These are phyloP conservation scores for Corythoichthys intestinalis DNA, from an alignment of 2,113 vertebrate genomes.

Conservation along the genomic window DNA sequence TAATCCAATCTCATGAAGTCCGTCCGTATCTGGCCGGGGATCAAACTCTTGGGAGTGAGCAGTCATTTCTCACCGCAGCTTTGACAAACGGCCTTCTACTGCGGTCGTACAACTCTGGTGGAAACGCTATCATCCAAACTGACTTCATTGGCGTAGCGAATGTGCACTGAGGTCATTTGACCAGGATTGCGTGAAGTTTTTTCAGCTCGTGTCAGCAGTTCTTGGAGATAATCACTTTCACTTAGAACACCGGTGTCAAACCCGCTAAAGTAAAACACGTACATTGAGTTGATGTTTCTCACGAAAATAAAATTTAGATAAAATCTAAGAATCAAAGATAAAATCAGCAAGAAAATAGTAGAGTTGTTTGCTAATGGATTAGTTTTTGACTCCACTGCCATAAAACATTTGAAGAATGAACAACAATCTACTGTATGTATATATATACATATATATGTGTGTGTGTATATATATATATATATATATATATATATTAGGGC, in stretches of 20 bases:
- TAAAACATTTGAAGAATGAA: too few relatives aligned
- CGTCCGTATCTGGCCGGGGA: slow-evolving; percentile 54
- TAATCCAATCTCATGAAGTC: slow-evolving; percentile 43
- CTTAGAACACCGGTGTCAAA: slow-evolving; percentile 3
- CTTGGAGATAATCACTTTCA: slow-evolving; percentile 51
- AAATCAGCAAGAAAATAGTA: too few relatives aligned
- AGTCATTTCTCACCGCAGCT: slow-evolving; percentile 40
- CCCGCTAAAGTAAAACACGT: too few relatives aligned
- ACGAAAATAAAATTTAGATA: too few relatives aligned
- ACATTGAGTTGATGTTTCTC: too few relatives aligned
- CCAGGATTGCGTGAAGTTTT: slow-evolving; percentile 5
- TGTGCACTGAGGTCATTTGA: slow-evolving; percentile 30
- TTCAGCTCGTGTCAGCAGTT: slow-evolving; percentile 24
- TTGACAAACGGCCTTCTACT: slow-evolving; percentile 38
- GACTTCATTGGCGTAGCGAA: background rate
- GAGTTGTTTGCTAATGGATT: too few relatives aligned
- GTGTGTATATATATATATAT: too few relatives aligned
- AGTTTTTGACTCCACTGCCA: too few relatives aligned
- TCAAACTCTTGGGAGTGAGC: slow-evolving; percentile 49
- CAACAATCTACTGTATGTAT: too few relatives aligned
- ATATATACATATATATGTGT: too few relatives aligned
- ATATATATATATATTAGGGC: too few relatives aligned
- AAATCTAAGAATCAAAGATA: too few relatives aligned
- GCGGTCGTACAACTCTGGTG: slow-evolving; percentile 11
- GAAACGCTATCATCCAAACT: background rate